Base-by-base conservation (phyloP, 2,797 vertebrate genomes). In the Falco concolor region DNA sequence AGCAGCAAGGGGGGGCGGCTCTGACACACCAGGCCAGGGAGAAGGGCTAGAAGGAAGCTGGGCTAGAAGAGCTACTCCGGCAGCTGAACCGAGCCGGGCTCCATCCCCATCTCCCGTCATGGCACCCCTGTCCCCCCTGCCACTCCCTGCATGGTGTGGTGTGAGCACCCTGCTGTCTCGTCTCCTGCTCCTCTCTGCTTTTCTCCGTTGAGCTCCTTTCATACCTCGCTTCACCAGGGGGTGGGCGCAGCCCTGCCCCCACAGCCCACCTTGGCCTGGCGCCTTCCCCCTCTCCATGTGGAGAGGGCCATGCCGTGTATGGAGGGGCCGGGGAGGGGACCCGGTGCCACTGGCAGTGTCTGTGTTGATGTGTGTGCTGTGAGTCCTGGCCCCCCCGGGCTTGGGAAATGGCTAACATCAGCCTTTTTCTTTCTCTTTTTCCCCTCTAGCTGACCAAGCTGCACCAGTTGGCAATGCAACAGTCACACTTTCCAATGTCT, bases 381-480 rank as follows among this genome's bases (percentile, higher is more conserved):
- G 11, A 64, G 40, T 65, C 12, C 72, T n/a, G 44, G 20, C 57
- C 23, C 40, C 10, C 28, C 2, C 8, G 40, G 76, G 32, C 76
- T 38, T 12, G 24, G 76, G 81, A 90, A 95, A 84, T 70, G 89
- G 84, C 94, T 98, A 96, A 98, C 92, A 84, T 54, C 79, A 47
- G 5, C 60, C 79, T 96, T 96, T 90, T 77, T 87, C 93, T 84
- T n/a, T 83, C 49, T 91, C 42, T 45, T 34, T 45, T 16, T 13
- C 50, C 57, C 84, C 91, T 97, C 45, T 82, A 98, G 99, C 99
- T 99, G 98, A 99, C 99, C 98, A 99, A 99, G 98, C 99, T 99
- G 98, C 99, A 99, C 98, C 99, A 99, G 98, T 98, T 99, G 98
- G 99, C 99, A 95, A 99, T 99, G 99, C 99, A 99, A 98, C 99